Base-by-base conservation (phyloP, 2,888 invertebrate species). In the Cerastis leucographa region DNA sequence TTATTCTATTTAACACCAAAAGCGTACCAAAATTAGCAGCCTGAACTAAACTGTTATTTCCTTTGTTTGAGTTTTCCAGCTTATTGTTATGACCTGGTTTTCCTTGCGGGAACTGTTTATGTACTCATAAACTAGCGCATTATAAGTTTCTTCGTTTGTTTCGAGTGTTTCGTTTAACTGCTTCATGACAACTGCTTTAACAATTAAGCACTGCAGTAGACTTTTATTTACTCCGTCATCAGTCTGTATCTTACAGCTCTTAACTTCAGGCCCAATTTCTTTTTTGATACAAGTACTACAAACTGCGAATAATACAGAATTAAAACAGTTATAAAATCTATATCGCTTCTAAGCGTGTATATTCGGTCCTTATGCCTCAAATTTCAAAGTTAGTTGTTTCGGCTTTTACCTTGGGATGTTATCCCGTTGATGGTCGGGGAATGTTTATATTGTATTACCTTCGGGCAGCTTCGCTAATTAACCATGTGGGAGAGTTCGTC, bases 391-490 rank as follows among this genome's bases (percentile, higher is more conserved):
- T 76, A 54, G 56, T 67, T 75, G n/a, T 56, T 80, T 62, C 35
- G 49, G 46, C 64, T 64, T 75, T 69, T 59, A 78, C 72, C 74
- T 61, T 72, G 66, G 51, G 35, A 44, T 83, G 64, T 79, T 66
- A 70, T 59, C 49, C n/a, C 22, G 69, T 77, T 78, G 78, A 81
- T 81, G 68, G 74, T 40, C 54, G 62, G 65, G 65, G 29, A 66
- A 79, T 84, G 77, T 82, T 82, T 82, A 69, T 77, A 85, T 78
- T 75, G 69, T 77, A 71, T 79, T 79, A 88, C 79, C 76, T 82
- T 65, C n/a, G 66, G 74, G 44, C 46, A 70, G 70, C 62, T 65
- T 76, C 61, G 25, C 75, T 86, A 88, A 87, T 86, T 86, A 84
- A 84, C 65, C 67, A 62, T 70, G 64, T 76, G 78, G 49, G 62